These are phyloP conservation scores for Falcaria lacertinaria DNA, from an alignment of 2,888 invertebrate species.

Conservation along the genomic window DNA sequence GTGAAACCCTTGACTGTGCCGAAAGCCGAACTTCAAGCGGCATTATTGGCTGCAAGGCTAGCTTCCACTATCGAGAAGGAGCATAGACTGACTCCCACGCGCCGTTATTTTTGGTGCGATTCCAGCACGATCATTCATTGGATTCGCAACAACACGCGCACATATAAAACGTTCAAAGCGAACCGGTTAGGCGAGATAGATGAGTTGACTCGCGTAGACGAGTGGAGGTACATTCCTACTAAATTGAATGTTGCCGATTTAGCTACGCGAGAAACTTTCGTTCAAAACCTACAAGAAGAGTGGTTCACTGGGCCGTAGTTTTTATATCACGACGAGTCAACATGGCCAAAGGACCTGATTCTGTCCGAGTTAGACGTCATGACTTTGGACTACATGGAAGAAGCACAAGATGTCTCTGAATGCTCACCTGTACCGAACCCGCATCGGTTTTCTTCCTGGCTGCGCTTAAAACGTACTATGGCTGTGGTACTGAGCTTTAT, in stretches of 20 bases:
- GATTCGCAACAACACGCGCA: conserved; percentile 8
- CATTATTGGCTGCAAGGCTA: conserved; percentile 12
- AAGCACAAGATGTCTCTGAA: not conserved
- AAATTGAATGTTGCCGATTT: conserved; percentile 8
- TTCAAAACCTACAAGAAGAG: not conserved
- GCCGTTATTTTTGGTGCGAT: conserved; percentile 8
- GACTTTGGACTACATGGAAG: no score
- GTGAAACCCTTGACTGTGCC: conserved; percentile 9
- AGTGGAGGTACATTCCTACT: conserved; percentile 11
- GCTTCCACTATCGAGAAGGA: conserved; percentile 8
- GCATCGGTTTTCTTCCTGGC: conserved; percentile 4
- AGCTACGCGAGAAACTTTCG: conserved; percentile 3
- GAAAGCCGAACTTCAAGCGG: conserved; percentile 13
- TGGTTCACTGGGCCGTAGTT: conserved; percentile 4
- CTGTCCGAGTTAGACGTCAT: not conserved
- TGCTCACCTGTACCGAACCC: conserved; percentile 4
- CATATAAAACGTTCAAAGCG: conserved; percentile 11
- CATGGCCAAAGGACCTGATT: not conserved
- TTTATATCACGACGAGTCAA: not conserved
- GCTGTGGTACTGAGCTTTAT: conserved; percentile 1
- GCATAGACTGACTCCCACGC: conserved; percentile 4
- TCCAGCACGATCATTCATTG: conserved; percentile 8
- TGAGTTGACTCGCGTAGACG: conserved; percentile 6
- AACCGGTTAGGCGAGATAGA: conserved; percentile 13
- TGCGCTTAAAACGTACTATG: not conserved